Percentiles rank a stretch among this genome's conserved stretches.
Evolutionary conservation across 2,113 vertebrate genomes (phyloP).

Genomic region (Dicrurus megarhynchus): DNA sequence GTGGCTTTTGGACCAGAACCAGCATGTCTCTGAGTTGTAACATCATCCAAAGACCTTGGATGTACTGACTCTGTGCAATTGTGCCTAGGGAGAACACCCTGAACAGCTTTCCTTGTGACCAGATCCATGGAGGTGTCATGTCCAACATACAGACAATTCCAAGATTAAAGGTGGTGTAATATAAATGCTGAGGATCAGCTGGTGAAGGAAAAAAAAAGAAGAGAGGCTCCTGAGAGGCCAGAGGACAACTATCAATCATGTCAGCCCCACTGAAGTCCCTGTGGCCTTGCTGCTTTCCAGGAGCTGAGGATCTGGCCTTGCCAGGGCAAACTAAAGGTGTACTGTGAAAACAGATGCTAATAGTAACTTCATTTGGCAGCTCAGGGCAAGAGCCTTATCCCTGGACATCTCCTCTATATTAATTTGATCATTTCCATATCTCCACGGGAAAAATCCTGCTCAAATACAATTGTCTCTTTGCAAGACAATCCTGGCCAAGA

Average conservation of each 20-base stretch:
- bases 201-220: neutral
- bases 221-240: neutral
- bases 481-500: conserved; percentile 5
- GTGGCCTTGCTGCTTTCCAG: neutral
- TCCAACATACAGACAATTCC: neutral
- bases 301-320: neutral
- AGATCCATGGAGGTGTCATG: neutral
- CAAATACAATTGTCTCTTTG: conserved; percentile 17
- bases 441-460: conserved; percentile 3
- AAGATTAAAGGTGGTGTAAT: neutral
- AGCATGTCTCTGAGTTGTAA: neutral
- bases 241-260: neutral
- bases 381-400: conserved; percentile 4
- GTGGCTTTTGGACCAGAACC: neutral
- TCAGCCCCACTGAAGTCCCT: neutral
- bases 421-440: conserved; percentile 50
- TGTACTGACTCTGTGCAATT: neutral
- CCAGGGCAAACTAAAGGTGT: neutral
- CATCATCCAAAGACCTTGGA: neutral
- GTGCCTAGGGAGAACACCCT: neutral
- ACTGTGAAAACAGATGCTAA: conserved; percentile 22
- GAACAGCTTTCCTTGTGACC: neutral
- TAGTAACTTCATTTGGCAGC: conserved; percentile 35
- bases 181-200: neutral
- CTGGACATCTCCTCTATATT: neutral